These are phyloP conservation scores for Amblyjoppa fuscipennis DNA, from an alignment of 2,888 invertebrate species.

Conservation along the genomic window DNA sequence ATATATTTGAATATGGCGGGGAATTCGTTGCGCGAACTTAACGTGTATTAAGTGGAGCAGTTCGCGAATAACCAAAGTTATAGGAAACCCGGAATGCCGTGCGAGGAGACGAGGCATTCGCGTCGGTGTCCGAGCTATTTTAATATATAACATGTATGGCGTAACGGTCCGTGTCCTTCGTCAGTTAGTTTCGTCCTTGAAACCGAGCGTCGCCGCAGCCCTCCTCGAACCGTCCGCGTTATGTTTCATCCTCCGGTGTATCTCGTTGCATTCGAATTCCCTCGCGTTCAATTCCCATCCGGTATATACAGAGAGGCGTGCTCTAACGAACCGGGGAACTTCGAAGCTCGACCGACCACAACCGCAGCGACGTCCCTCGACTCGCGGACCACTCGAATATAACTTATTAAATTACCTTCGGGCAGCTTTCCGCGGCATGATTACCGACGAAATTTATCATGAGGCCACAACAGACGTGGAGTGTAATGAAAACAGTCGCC, in stretches of 20 bases:
- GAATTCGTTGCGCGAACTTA: too few species aligned
- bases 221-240: slow-evolving; percentile 10
- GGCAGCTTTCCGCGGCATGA: slow-evolving; percentile 9
- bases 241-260: slow-evolving; percentile 48
- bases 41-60: neutral
- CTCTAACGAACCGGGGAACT: slow-evolving; percentile 34
- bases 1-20: too few species aligned
- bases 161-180: slow-evolving; percentile 31
- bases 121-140: neutral
- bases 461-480: too few species aligned
- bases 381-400: slow-evolving; percentile 16
- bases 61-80: neutral
- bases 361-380: slow-evolving; percentile 2
- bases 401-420: slow-evolving; percentile 48
- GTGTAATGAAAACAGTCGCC: too few species aligned
- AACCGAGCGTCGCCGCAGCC: slow-evolving; percentile 5
- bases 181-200: slow-evolving; percentile 43
- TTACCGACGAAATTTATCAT: neutral
- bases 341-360: slow-evolving; percentile 52
- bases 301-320: neutral
- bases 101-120: neutral
- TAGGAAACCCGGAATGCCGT: neutral
- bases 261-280: slow-evolving; percentile 50
- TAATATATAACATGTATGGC: slow-evolving; percentile 3
- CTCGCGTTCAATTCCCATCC: slow-evolving; percentile 48